These are phyloP conservation scores for Brachystomella parvula DNA, from an alignment of 1,140 invertebrate genomes.

Conservation along the genomic window DNA sequence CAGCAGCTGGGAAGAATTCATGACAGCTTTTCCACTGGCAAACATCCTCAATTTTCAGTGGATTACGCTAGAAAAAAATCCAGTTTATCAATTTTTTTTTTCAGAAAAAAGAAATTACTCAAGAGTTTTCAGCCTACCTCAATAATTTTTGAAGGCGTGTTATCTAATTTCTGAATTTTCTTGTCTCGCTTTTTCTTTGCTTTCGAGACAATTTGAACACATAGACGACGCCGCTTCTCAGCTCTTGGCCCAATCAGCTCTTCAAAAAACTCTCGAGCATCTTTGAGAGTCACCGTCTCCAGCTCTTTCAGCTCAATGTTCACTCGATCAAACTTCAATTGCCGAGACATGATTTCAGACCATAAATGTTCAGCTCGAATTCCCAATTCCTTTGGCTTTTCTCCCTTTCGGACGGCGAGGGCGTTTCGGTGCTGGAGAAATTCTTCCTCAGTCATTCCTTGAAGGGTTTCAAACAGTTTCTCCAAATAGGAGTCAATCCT, in stretches of 20 bases:
- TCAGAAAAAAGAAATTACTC: not conserved
- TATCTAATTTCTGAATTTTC: not conserved
- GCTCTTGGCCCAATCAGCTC: slow-evolving; percentile 43
- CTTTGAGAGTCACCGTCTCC: slow-evolving; percentile 65
- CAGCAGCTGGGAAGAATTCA: slow-evolving; percentile 13
- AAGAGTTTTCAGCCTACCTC: not conserved
- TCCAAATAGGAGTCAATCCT: slow-evolving; percentile 79
- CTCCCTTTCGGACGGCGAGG: slow-evolving; percentile 65
- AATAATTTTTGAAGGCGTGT: not conserved
- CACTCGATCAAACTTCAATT: slow-evolving; percentile 71
- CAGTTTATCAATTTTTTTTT: too few species aligned
- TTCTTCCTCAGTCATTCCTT: slow-evolving; percentile 67
- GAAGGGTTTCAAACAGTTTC: slow-evolving; percentile 59
- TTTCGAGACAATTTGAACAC: slow-evolving; percentile 6
- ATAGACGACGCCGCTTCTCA: not conserved
- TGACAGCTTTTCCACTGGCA: slow-evolving; percentile 1
- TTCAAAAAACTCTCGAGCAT: slow-evolving; percentile 73
- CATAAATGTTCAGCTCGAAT: slow-evolving; percentile 63
- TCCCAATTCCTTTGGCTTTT: slow-evolving; percentile 80
- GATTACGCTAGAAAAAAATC: not conserved
- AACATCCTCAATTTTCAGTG: not conserved
- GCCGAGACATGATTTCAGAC: slow-evolving; percentile 73
- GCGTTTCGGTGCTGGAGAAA: slow-evolving; percentile 76
- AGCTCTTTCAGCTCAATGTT: slow-evolving; percentile 66
- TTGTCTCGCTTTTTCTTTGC: slow-evolving; percentile 1